Base-by-base conservation (phyloP, 2,113 vertebrate genomes). In the Oryzias curvinotus region DNA sequence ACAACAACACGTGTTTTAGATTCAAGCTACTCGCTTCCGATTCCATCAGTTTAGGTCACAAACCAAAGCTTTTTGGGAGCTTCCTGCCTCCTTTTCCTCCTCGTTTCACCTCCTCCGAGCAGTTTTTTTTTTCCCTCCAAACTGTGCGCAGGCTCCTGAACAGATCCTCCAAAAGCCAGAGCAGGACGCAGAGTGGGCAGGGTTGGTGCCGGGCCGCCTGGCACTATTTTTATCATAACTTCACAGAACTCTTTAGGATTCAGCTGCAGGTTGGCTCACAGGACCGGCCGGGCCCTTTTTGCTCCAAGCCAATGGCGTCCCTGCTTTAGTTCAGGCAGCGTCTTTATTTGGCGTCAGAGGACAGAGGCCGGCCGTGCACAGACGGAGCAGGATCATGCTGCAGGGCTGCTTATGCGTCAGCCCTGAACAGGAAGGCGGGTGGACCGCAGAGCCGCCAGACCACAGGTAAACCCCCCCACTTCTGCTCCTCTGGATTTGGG, bases 201-300 rank as follows among this genome's bases (percentile, higher is more conserved):
- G 78, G 69, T 62, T 53, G 74, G 71, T 65, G 73, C 58, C 86
- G 1, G 0, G 41, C 72, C 50, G 69, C 62, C 75, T 21, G 3
- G 74, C 87, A 92, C 94, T 94, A 95, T 96, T 95, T 95, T 94
- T 95, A 94, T 92, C 94, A 80, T 87, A 87, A 93, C 91, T 96
- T 93, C 94, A 93, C 64, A 80, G 94, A 96, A 94, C 87, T 90
- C 82, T 92, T 85, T 63, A 66, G 1, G 74, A 90, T 87, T 86
- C 80, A 75, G 84, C 73, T 75, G 80, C 52, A 81, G 64, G 80
- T 67, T 74, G 82, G 75, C 84, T 63, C 1, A 61, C 62, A 28
- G 55, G 55, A 71, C 63, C 25, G 4, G 28, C 5, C 18, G 62
- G 71, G 56, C 26, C 15, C 18, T 66, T 82, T 23, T 81, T 87